Base-by-base conservation (phyloP, 2,113 vertebrate species). In the Glaucidium brasilianum region DNA sequence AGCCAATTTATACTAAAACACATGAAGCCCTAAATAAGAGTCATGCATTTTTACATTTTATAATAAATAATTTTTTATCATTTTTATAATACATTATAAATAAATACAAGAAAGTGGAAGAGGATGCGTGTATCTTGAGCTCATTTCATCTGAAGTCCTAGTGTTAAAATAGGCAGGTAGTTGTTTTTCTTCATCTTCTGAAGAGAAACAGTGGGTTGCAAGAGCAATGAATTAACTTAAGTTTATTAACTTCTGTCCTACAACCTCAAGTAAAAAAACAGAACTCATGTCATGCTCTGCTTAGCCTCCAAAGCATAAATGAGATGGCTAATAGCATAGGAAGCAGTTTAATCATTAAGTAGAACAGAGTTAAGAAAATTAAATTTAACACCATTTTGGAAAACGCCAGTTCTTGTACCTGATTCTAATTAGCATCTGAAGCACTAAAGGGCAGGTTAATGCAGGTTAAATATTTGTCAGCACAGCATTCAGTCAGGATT, bases 391-490 rank as follows among this genome's bases (percentile, higher is more conserved):
- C 95, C 93, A 88, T 94, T 94, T 92, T 96, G 94, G 94, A 94
- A 95, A 96, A 93, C 43, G 47, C 89, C 69, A 76, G 86, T 87
- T 55, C 90, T 91, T 92, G 93, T 92, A 93, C 88, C 85, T 56
- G 71, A 37, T 91, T 83, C 85, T 77, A 96, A 94, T 97, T 94
- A 97, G 94, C 90, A 96, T 78, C 63, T 74, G 88, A 74, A 97
- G 88, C 73, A 96, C 80, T 68, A 60, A 90, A 76, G 86, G 96
- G 90, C 93, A 96, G 89, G 95, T 96, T 97, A 97, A 94, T 58
- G 47, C 92, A 95, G 94, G 97, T 97, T 97, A 97, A 96, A 97
- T 79, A 96, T 98, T 97, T 96, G 95, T 88, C 74, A 85, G 75
- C 87, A 58, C 34, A 29, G 75, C 39, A 11, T 47, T 92, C 25